Evolutionary conservation across 2,113 vertebrate species (phyloP).

Genomic region (Budorcas taxicolor): DNA sequence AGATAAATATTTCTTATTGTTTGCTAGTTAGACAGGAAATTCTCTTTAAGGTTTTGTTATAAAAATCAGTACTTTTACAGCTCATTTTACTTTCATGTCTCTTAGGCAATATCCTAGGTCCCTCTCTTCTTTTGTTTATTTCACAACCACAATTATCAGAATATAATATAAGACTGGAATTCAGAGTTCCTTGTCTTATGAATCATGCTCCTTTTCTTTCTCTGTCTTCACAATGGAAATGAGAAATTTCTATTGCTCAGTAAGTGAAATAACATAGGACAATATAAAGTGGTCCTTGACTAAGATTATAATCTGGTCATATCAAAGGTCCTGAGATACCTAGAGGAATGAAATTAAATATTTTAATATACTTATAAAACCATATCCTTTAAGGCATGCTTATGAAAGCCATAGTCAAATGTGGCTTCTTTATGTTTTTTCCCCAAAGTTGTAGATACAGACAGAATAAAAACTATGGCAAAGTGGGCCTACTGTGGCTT

Average conservation of each 20-base stretch:
- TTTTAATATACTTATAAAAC: neutral
- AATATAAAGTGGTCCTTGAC: neutral
- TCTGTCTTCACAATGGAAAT: neutral
- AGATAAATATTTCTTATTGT: neutral
- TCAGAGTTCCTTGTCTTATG: neutral
- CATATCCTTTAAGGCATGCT: neutral
- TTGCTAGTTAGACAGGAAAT: neutral
- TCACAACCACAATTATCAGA: neutral
- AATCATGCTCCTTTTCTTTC: neutral
- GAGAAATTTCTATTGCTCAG: neutral
- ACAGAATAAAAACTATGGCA: neutral
- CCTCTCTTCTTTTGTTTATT: neutral
- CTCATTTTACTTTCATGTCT: neutral
- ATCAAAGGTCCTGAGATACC: neutral
- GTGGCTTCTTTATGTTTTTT: constrained; percentile 13
- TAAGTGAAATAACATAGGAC: neutral
- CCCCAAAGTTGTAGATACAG: neutral
- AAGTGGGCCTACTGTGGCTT: neutral
- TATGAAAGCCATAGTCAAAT: neutral
- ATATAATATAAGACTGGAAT: neutral
- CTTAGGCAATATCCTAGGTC: neutral
- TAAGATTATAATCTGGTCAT: neutral
- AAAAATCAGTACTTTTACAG: neutral
- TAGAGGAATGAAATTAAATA: neutral
- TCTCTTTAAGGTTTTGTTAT: constrained; percentile 1